phyloP scores from a whole-genome alignment of 1,140 invertebrate genomes.

The Drosophila mauritiana region DNA sequence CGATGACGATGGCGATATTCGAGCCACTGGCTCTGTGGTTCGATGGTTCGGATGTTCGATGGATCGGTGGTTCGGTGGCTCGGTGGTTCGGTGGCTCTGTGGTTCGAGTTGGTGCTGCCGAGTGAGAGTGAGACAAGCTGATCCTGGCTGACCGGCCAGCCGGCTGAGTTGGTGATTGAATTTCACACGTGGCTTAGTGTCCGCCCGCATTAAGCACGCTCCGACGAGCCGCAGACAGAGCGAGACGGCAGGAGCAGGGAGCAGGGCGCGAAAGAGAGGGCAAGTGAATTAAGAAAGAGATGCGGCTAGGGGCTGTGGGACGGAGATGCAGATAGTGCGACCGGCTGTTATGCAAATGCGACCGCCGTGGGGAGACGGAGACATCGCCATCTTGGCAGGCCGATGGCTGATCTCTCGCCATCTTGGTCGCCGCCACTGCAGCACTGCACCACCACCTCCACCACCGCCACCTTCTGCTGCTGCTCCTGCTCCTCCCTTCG shows the following conservation, averaged over 20 bases:
- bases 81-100: not conserved
- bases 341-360: constrained; percentile 50
- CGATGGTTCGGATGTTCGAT: not conserved
- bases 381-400: constrained; percentile 69
- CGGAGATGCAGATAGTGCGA: constrained; percentile 32
- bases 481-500: constrained; percentile 8
- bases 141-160: not conserved
- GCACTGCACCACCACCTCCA: constrained; percentile 22
- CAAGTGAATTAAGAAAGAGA: not conserved
- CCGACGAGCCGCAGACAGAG: constrained; percentile 30
- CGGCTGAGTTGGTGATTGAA: constrained; percentile 62
- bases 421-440: constrained; percentile 47
- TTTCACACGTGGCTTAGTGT: constrained; percentile 84
- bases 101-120: not conserved
- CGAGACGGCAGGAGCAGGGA: not conserved
- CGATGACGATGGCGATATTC: constrained; percentile 65
- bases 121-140: constrained; percentile 41
- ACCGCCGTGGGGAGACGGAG: not conserved
- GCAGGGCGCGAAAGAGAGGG: not conserved
- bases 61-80: not conserved
- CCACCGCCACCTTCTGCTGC: not conserved
- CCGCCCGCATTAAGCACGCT: constrained; percentile 81
- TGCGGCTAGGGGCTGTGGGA: not conserved
- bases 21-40: constrained; percentile 41
- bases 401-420: constrained; percentile 76